Conservation (phyloP, 1,140 invertebrate species). For the Protaetia brevitarsis region DNA sequence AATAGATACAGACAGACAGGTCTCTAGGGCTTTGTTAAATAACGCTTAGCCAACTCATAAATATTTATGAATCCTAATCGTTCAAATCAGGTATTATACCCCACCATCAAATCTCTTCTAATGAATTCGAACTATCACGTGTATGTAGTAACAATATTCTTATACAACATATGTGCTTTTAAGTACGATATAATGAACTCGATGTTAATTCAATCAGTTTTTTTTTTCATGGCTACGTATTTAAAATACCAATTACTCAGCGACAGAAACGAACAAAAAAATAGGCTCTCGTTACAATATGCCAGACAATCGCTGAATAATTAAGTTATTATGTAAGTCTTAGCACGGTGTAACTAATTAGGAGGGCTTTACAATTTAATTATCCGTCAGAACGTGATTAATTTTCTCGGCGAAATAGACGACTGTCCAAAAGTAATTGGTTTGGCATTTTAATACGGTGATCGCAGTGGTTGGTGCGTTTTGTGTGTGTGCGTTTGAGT, state of each 20-base stretch:
- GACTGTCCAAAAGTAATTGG: conserved; percentile 26
- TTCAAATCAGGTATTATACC: no score
- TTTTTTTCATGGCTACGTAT: neutral
- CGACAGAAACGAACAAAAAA: neutral
- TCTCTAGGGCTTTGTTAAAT: neutral
- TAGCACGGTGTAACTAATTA: conserved; percentile 29
- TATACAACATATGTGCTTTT: no score
- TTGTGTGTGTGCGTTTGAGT: conserved; percentile 11
- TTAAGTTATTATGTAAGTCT: conserved; percentile 26
- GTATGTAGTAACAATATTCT: no score
- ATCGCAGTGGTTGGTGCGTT: neutral
- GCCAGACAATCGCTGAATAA: conserved; percentile 17
- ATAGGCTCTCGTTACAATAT: neutral
- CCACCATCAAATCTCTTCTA: no score
- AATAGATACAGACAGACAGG: neutral
- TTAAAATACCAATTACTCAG: conserved; percentile 8
- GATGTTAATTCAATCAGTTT: neutral
- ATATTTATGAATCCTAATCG: conserved; percentile 2
- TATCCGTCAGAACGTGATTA: conserved; percentile 32
- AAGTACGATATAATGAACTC: neutral
- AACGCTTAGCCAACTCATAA: conserved; percentile 1
- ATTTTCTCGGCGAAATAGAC: conserved; percentile 25
- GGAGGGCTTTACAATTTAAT: conserved; percentile 32
- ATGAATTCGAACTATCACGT: no score
- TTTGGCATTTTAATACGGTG: conserved; percentile 4